phyloP scores from a whole-genome alignment of 2,113 vertebrate species.

The Bubo blakistoni region DNA sequence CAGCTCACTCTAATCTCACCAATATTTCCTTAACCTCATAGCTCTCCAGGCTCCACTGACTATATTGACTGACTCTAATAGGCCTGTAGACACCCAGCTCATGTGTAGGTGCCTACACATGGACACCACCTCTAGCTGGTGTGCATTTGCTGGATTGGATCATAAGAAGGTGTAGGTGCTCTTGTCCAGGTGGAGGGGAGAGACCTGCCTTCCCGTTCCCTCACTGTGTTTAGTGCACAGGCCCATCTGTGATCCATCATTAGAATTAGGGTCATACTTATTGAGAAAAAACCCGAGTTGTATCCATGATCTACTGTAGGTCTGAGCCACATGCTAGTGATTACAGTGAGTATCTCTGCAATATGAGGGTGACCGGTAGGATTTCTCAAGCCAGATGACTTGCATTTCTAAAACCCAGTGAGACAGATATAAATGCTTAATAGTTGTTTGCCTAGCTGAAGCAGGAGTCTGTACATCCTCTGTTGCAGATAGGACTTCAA shows the following conservation, averaged over 20 bases:
- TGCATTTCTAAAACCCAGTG: not conserved
- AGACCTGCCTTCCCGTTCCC: not conserved
- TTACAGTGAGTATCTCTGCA: not conserved
- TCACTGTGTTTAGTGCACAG: not conserved
- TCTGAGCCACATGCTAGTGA: not conserved
- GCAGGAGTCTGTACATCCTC: not conserved
- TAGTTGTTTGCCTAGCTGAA: not conserved
- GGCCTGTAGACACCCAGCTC: not conserved
- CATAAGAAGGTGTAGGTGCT: not conserved
- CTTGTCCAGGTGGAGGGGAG: not conserved
- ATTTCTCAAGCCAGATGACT: not conserved
- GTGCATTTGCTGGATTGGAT: not conserved
- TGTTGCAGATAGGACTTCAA: not conserved
- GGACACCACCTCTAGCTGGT: not conserved
- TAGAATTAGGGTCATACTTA: not conserved
- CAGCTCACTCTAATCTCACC: not conserved
- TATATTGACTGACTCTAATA: not conserved
- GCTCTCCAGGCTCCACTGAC: not conserved
- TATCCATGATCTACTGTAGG: not conserved
- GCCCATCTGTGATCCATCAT: not conserved
- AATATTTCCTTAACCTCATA: not conserved
- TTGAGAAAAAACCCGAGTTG: not conserved
- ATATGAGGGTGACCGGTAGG: not conserved
- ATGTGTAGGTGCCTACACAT: too few species aligned
- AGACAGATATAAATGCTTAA: not conserved